Evolutionary conservation across 2,113 vertebrate species (phyloP), one percentile per base, ranked within the genome.

Genomic region (Otocyon megalotis): DNA sequence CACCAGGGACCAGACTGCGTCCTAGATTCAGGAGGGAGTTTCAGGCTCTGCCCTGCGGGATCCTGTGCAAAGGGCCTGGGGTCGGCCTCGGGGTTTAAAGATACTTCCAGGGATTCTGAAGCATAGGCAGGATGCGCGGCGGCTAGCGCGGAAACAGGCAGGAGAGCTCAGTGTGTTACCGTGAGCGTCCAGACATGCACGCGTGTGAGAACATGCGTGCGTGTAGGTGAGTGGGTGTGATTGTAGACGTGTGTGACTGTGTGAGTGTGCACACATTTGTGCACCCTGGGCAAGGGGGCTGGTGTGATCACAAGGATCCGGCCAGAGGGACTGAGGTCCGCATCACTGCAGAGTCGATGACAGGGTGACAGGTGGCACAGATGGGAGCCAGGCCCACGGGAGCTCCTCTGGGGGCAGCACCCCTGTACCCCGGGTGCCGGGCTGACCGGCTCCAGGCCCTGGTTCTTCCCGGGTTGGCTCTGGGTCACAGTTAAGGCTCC

Each of bases 391-490:
- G 26, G 35, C 28, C 54, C 28, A 43, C 0, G 3, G 30, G 54
- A 17, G 13, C 37, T 5, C 15, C 77, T 14, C 63, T 35, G 24
- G 16, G 22, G 60, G 22, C 3, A 48, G 37, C 20, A 4, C 24
- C 22, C 58, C 12, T 8, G 2, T 43, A 3, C 0, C 72, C 69
- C 17, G 7, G 32, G 0, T 3, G 30, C 22, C 0, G 0, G 10
- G 13, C 11, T 3, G n/a, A 35, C 5, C 0, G 1, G 16, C 30
- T 63, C 4, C 43, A 22, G 54, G 22, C 62, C 56, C 43, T 9
- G 4, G 3, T n/a, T 20, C 37, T 63, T 48, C 54, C 20, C 32
- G 26, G 37, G 11, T 9, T 26, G 37, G 22, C 63, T 72, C 28
- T 48, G 24, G 30, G 15, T 22, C 82, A 43, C 0, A 4, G 32